These are phyloP conservation scores for Cyprinus carpio DNA, from an alignment of 2,113 vertebrate species.

Conservation along the genomic window DNA sequence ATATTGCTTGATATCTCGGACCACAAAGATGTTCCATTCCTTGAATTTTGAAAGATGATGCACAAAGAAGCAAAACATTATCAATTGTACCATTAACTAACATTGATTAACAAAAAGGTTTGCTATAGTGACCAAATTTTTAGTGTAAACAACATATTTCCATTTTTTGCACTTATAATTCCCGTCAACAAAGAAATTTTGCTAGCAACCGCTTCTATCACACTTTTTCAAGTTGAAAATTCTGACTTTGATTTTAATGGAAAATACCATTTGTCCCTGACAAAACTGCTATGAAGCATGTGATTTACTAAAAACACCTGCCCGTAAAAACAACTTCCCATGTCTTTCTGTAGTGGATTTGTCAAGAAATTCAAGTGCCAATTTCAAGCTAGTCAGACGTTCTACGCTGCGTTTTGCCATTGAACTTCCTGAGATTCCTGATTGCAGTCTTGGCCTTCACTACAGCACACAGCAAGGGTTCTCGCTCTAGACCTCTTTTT, in stretches of 20 bases:
- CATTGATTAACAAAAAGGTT: no score
- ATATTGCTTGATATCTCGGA: no score
- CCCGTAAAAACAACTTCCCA: neutral
- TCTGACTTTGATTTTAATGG: neutral
- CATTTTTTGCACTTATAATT: no score
- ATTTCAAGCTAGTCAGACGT: conserved; percentile 23
- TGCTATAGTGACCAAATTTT: no score
- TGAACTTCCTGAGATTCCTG: conserved; percentile 13
- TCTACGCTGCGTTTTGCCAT: neutral
- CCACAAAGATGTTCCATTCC: no score
- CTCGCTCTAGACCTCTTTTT: conserved; percentile 12
- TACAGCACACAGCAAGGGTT: neutral
- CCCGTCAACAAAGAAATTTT: no score
- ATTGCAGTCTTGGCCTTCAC: neutral
- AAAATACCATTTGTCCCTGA: neutral
- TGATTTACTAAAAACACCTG: neutral
- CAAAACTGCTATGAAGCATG: neutral
- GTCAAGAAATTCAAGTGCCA: conserved; percentile 8
- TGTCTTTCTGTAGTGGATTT: conserved; percentile 20
- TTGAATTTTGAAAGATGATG: neutral
- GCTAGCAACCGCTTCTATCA: no score
- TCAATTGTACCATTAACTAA: no score
- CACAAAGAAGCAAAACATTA: no score
- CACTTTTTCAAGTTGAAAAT: no score
- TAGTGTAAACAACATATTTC: no score